phyloP scores from a whole-genome alignment of 2,113 vertebrate species.

The Poecile atricapillus region DNA sequence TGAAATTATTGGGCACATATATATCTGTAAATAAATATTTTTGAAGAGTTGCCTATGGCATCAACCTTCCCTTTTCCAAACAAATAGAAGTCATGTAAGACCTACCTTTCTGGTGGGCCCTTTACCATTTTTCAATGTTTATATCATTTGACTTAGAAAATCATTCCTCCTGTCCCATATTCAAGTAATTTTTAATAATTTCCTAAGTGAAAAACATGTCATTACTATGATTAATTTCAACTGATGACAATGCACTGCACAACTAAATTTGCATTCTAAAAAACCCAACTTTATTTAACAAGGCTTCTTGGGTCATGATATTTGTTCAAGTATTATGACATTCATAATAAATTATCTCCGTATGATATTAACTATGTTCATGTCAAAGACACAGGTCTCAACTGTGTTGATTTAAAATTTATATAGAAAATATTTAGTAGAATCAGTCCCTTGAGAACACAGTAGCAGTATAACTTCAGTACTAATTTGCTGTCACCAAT shows the following conservation, averaged over 20 bases:
- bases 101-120: background rate
- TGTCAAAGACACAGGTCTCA: slow-evolving; percentile 8
- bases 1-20: background rate
- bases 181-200: slow-evolving; percentile 36
- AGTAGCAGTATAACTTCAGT: background rate
- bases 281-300: background rate
- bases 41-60: background rate
- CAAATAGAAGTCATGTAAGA: slow-evolving; percentile 3
- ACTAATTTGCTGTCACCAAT: background rate
- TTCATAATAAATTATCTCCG: slow-evolving; percentile 25
- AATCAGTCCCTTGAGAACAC: background rate
- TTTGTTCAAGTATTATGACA: slow-evolving; percentile 5
- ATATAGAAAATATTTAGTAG: background rate
- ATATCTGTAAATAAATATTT: background rate
- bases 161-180: background rate
- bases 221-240: slow-evolving; percentile 54
- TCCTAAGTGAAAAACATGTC: slow-evolving; percentile 31
- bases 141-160: slow-evolving; percentile 17
- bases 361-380: background rate
- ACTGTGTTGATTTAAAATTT: background rate
- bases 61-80: background rate
- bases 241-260: slow-evolving; percentile 11
- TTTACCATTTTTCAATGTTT: slow-evolving; percentile 30
- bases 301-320: background rate
- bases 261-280: background rate